A percentile compares a stretch with the other conserved stretches of the same genome.
These are phyloP conservation scores for Perizoma flavofasciatum DNA, from an alignment of 2,888 invertebrate genomes.

Conservation along the genomic window DNA sequence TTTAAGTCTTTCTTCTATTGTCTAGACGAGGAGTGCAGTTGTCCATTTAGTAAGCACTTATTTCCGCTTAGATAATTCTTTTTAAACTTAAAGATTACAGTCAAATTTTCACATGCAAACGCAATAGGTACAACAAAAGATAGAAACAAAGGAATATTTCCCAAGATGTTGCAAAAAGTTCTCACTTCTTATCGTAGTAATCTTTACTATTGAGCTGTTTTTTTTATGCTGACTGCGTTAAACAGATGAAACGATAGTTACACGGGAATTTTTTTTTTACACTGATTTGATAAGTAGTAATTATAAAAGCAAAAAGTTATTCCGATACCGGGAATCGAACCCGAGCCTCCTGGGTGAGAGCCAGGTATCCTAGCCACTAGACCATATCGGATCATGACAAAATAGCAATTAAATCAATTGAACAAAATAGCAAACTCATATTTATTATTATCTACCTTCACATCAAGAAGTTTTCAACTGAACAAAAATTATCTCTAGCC, in stretches of 20 bases:
- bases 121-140: constrained; percentile 52
- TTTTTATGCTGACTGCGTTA: constrained; percentile 52
- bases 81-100: constrained; percentile 41
- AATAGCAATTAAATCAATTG: no score
- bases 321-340: constrained; percentile 85
- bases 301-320: constrained; percentile 40
- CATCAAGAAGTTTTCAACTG: constrained; percentile 26
- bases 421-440: no score
- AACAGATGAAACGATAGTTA: constrained; percentile 53
- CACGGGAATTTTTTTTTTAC: constrained; percentile 38
- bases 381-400: constrained; percentile 71
- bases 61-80: constrained; percentile 46
- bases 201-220: constrained; percentile 46
- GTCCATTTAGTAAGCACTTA: constrained; percentile 42
- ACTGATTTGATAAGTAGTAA: constrained; percentile 7
- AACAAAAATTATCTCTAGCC: constrained; percentile 46
- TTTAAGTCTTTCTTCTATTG: constrained; percentile 44
- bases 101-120: constrained; percentile 48
- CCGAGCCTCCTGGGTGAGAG: constrained; percentile 88
- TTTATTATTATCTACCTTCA: constrained; percentile 16
- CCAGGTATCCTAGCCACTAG: constrained; percentile 89
- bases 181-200: constrained; percentile 53
- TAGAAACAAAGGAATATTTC: constrained; percentile 51
- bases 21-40: constrained; percentile 41
- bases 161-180: constrained; percentile 54